Evolutionary conservation across 2,888 invertebrate genomes (phyloP), one percentile per base, ranked within the genome.

Genomic region (Tanytarsus gracilentus): DNA sequence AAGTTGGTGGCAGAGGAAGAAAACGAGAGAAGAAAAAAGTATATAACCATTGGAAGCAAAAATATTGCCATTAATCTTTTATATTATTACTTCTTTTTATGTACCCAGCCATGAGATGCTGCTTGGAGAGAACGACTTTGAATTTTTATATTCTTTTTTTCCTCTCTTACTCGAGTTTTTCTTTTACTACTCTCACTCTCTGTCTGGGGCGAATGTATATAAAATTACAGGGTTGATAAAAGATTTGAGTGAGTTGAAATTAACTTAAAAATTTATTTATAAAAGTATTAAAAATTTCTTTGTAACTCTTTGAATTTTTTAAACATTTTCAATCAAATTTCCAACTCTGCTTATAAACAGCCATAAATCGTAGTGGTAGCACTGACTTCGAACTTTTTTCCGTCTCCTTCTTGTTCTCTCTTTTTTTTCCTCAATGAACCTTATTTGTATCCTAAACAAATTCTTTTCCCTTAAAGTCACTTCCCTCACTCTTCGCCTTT

Each of bases 21-120:
- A 30, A 18, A 6, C 7, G n/a, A 30, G 29, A 52, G 2, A 6
- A 9, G 30, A 36, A 36, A 39, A 55, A 55, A 27, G 55, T 55
- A 55, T 55, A 55, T 55, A 55, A 33, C n/a, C 36, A 55, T 44
- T 53, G 53, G 53, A 53, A 36, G 33, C 44, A 44, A 55, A 55
- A 55, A 55, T 55, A 55, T 55, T 55, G 55, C 55, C 55, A 55
- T 55, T 55, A 55, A 55, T 55, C 55, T 55, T 55, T 55, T 40
- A 40, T 55, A 55, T 55, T 55, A 55, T 55, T 55, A 55, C 55
- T 55, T 55, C 39, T 18, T 55, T 55, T 40, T 55, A 55, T 55
- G 55, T 55, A 55, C 33, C 55, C 7, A 26, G 6, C 30, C 11
- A 30, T 30, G 9, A 6, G 11, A 23, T 25, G 2, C 9, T 8